Evolutionary conservation across 2,113 vertebrate species (phyloP), one percentile per base, ranked within the genome.

Genomic region (Neotoma lepida): DNA sequence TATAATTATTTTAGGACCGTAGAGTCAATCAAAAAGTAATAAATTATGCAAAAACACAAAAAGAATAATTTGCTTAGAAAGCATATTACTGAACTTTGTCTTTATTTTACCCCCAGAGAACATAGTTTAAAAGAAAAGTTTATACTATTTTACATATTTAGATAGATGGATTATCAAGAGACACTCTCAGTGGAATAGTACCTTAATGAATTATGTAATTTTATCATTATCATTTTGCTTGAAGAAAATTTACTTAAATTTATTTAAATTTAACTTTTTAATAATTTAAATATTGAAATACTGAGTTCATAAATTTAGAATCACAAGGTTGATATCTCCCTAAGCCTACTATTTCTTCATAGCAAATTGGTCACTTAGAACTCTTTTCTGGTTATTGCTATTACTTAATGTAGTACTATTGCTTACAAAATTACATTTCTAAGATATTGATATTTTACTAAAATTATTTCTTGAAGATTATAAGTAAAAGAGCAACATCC

Each of bases 231-330:
- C 74, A 86, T 95, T 95, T 96, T 94, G 64, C 90, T 87, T 91
- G 41, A 86, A 94, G 93, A 96, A 96, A 95, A 96, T 89, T 78
- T 86, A 78, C 51, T 91, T 91, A 93, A 82, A 86, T 93, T 91
- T 95, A 94, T 95, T 96, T 96, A 95, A 95, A 95, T 96, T 95
- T 92, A 93, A 78, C 82, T 93, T 82, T 94, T 90, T 92, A 95
- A 95, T 96, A 90, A 95, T 95, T 97, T 94, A 95, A 78, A 87
- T 82, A 93, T 74, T 95, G 70, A 93, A 96, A 96, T 91, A 66
- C 35, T 77, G 44, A 91, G 26, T 68, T 95, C 63, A 90, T 96
- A 95, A 90, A 96, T 95, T 92, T 93, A 84, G 51, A 96, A 94
- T 95, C 88, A 94, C 1, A 78, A 71, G 73, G 46, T 77, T 87